phyloP scores from a whole-genome alignment of 2,888 invertebrate genomes.

The Drosophila paucipuncta region DNA sequence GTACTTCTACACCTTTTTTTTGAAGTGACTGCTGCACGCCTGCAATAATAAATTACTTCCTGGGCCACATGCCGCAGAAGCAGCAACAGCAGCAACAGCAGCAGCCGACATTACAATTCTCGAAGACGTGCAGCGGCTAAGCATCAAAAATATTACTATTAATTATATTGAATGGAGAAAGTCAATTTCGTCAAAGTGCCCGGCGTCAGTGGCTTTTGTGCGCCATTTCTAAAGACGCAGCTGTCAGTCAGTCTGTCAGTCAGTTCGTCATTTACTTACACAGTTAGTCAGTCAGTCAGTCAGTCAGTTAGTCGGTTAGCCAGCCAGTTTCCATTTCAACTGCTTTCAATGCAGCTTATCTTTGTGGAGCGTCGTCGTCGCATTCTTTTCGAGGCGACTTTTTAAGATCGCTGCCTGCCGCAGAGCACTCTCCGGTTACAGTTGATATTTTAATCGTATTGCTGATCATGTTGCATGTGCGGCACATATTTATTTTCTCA shows the following conservation, averaged over 20 bases:
- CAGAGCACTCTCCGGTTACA: conserved; percentile 52
- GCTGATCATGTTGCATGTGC: conserved; percentile 70
- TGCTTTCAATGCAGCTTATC: conserved; percentile 55
- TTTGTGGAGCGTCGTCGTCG: conserved; percentile 65
- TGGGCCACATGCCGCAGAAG: conserved; percentile 59
- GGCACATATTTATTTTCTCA: conserved; percentile 49
- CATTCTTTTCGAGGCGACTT: conserved; percentile 57
- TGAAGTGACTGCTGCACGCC: conserved; percentile 35
- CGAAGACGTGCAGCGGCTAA: conserved; percentile 58
- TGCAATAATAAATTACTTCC: conserved; percentile 80
- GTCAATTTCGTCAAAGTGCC: conserved; percentile 79
- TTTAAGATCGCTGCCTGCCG: conserved; percentile 22
- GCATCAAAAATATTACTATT: conserved; percentile 73
- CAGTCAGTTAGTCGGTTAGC: conserved; percentile 60
- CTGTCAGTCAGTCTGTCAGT: conserved; percentile 43
- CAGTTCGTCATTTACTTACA: conserved; percentile 41
- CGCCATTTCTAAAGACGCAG: conserved; percentile 75
- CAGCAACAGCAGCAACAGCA: conserved; percentile 13
- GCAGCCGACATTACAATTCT: conserved; percentile 65
- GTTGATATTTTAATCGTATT: conserved; percentile 78
- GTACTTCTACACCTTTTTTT: conserved; percentile 16
- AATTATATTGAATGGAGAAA: conserved; percentile 82
- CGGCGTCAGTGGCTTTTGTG: conserved; percentile 74
- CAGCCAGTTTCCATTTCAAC: conserved; percentile 58
- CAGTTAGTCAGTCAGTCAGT: conserved; percentile 46